Evolutionary conservation across 2,113 vertebrate genomes (phyloP).

Genomic region (Tyto alba): DNA sequence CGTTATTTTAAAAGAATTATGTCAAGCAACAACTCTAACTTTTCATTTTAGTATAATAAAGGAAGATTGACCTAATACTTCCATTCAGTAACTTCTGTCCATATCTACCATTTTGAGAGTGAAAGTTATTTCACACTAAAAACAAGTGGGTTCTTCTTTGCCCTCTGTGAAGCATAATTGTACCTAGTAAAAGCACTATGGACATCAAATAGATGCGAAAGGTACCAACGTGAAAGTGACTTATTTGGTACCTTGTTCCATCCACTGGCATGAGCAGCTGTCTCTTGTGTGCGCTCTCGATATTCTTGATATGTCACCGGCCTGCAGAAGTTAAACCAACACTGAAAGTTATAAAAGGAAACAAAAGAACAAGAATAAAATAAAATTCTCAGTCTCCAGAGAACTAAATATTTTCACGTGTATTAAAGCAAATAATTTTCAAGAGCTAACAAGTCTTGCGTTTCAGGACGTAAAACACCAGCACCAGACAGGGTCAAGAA

Average conservation of each 20-base stretch:
- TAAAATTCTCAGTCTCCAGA: constrained; percentile 39
- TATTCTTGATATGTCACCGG: constrained; percentile 85
- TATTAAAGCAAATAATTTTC: background rate
- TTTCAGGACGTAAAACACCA: background rate
- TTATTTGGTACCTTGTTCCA: constrained; percentile 85
- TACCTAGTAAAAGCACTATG: background rate
- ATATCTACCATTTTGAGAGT: background rate
- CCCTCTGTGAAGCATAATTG: background rate
- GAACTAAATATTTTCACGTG: background rate
- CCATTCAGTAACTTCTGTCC: background rate
- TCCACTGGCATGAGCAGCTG: constrained; percentile 76
- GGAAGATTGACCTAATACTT: background rate
- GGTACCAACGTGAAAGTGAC: background rate
- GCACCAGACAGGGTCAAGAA: background rate
- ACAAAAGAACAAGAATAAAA: constrained; percentile 40
- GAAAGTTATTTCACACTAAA: background rate
- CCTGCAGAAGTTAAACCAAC: constrained; percentile 74
- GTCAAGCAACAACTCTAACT: background rate
- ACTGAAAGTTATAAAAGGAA: constrained; percentile 55
- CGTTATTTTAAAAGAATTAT: background rate
- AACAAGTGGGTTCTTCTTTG: background rate
- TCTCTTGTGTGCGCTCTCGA: constrained; percentile 71
- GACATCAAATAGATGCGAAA: background rate
- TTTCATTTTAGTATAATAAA: background rate
- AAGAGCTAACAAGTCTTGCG: background rate